Conservation (phyloP, 2,797 vertebrate genomes). For the Myiotriccus ornatus region DNA sequence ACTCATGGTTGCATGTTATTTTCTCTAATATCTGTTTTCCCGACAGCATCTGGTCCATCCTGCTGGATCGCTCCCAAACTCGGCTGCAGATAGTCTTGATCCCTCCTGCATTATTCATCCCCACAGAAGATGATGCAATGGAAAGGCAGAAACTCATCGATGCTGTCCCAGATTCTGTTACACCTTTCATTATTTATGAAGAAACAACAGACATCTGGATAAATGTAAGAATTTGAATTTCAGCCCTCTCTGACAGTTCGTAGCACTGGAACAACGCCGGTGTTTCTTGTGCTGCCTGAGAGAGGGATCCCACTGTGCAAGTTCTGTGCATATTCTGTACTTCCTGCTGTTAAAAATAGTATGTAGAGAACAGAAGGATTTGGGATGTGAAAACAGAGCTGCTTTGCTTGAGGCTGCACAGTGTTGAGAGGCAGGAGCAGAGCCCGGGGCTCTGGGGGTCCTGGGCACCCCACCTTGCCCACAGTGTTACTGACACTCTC, state of each 20-base stretch:
- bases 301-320: background rate
- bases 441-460: background rate
- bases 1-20: background rate
- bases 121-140: conserved; percentile 78
- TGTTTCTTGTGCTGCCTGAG: background rate
- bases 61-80: conserved; percentile 82
- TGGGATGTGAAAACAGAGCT: background rate
- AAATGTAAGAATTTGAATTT: conserved; percentile 75
- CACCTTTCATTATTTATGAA: conserved; percentile 82
- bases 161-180: conserved; percentile 76
- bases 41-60: conserved; percentile 80
- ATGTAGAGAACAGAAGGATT: background rate
- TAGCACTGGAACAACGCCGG: rapidly evolving
- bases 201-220: conserved; percentile 84
- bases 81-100: conserved; percentile 83
- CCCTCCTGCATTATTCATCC: conserved; percentile 80
- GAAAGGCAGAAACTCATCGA: conserved; percentile 78
- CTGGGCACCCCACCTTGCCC: background rate
- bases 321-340: background rate
- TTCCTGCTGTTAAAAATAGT: background rate
- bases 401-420: background rate
- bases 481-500: background rate
- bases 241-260: background rate
- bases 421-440: background rate
- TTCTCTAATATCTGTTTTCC: conserved; percentile 47